Evolutionary conservation across 2,797 vertebrate genomes (phyloP).

Genomic region (Enteromius anoplus): DNA sequence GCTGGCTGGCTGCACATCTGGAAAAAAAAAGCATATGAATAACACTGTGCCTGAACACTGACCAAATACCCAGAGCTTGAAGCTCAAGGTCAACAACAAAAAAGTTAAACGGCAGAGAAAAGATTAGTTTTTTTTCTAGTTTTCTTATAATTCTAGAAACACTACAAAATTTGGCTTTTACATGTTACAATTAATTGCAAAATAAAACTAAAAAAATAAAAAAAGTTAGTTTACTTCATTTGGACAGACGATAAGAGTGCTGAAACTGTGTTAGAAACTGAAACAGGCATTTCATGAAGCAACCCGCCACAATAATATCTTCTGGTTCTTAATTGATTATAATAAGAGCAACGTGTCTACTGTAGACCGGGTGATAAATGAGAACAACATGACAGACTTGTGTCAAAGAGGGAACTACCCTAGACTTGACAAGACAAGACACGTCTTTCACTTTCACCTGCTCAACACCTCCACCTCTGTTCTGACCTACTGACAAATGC

Average conservation of each 20-base stretch:
- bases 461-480: neutral
- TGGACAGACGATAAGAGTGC: neutral
- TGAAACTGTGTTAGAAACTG: neutral
- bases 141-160: neutral
- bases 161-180: neutral
- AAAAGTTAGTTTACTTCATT: neutral
- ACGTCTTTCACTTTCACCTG: slow-evolving; percentile 27
- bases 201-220: neutral
- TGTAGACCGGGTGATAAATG: neutral
- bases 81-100: neutral
- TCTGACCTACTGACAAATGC: slow-evolving; percentile 7
- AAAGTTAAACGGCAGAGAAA: neutral
- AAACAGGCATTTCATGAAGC: neutral
- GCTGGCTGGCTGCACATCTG: slow-evolving; percentile 98
- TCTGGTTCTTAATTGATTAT: neutral
- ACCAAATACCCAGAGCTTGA: neutral
- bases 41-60: neutral
- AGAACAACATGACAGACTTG: slow-evolving; percentile 8
- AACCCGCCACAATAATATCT: neutral
- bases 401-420: slow-evolving; percentile 8
- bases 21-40: slow-evolving; percentile 20
- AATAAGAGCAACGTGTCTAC: neutral
- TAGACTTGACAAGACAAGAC: neutral
- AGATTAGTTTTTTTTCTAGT: neutral
- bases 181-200: neutral